Base-by-base conservation (phyloP, 2,113 vertebrate species). In the Eclectus roratus region DNA sequence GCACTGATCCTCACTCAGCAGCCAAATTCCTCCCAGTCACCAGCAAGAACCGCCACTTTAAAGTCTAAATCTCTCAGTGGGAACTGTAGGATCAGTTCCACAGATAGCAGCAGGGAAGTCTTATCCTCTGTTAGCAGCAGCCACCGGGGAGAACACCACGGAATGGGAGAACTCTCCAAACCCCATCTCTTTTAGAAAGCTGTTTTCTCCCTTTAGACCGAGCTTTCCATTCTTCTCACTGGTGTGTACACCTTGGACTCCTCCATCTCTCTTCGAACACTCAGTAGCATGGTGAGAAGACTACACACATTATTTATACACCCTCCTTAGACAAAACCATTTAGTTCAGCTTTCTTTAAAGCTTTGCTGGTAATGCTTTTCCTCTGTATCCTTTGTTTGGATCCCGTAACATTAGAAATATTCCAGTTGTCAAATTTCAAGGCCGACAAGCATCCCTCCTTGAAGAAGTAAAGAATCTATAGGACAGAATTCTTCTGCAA, bases 191-290 rank as follows among this genome's bases (percentile, higher is more conserved):
- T 65, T 47, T 6, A 56, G 60, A 43, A 41, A 44, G 56, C 19
- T 35, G 12, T 20, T 81, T 72, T 37, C 65, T 76, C 46, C 5
- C 28, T 85, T 61, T 15, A 72, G 46, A 55, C 64, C n/a, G 11
- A 47, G 74, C 46, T 53, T 85, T 17, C 12, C 41, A 16, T n/a
- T 55, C 55, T 52, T n/a, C 61, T 58, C 68, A 29, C 18, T 1
- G 2, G 11, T 4, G 6, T 12, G 0, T 7, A 1, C 9, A 3
- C 1, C 0, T 6, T 28, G 33, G n/a, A 39, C 63, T 76, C 69
- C 63, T 69, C 35, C 50, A 28, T 10, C 43, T 58, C 63, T 50
- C 56, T 47, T 13, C 7, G n/a, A 35, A 41, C 0, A 1, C 69
- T 39, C 19, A 11, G 5, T 23, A 28, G 43, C n/a, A 16, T 44